Conservation (phyloP, 2,113 vertebrate genomes). For the Kobus ellipsiprymnus region DNA sequence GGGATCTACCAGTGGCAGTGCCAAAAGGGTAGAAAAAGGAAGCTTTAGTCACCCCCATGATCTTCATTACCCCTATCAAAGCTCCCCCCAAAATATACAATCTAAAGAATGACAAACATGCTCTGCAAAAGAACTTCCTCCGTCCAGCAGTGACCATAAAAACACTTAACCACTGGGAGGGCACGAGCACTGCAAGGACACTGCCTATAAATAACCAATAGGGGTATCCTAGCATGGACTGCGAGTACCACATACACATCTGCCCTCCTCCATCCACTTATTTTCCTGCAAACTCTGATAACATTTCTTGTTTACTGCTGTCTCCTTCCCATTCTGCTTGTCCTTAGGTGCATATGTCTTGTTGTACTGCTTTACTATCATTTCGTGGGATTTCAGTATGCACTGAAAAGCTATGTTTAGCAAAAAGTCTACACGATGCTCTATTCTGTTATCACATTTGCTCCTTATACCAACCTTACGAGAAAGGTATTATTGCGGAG, state of each 20-base stretch:
- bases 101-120: not conserved
- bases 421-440: not conserved
- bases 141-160: not conserved
- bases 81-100: not conserved
- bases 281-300: not conserved
- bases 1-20: not conserved
- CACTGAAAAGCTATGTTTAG: not conserved
- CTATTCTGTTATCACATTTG: not conserved
- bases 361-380: not conserved
- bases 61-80: not conserved
- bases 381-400: not conserved
- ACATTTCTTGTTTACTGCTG: not conserved
- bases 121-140: not conserved
- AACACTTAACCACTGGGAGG: not conserved
- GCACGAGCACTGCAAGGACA: not conserved
- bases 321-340: not conserved
- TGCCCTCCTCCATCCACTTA: not conserved
- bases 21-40: not conserved
- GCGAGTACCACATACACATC: not conserved
- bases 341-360: not conserved
- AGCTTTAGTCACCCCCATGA: not conserved
- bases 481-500: not conserved
- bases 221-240: not conserved
- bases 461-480: not conserved
- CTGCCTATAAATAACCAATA: not conserved